Evolutionary conservation across 1,140 invertebrate species (phyloP).

Genomic region (Bombus waltoni): DNA sequence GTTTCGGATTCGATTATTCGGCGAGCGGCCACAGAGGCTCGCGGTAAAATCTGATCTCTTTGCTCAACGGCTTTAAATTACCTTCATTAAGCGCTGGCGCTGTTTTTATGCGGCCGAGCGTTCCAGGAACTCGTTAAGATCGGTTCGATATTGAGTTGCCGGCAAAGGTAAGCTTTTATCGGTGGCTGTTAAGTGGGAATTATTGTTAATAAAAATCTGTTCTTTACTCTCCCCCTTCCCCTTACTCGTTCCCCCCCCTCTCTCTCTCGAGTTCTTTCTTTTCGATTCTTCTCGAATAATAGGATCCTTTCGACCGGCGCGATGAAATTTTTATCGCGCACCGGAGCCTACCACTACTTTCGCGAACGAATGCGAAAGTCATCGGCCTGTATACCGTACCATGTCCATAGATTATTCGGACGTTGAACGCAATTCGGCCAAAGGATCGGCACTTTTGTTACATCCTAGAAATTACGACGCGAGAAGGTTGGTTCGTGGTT

Average conservation of each 20-base stretch:
- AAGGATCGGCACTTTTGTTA: neutral
- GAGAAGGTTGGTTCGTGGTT: neutral
- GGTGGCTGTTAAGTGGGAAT: constrained; percentile 15
- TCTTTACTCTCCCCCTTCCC: neutral
- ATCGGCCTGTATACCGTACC: neutral
- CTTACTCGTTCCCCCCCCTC: neutral
- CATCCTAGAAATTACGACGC: neutral
- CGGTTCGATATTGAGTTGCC: constrained; percentile 3
- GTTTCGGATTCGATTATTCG: constrained; percentile 21
- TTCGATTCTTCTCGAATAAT: no score
- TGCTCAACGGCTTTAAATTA: constrained; percentile 34
- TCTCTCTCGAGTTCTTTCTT: neutral
- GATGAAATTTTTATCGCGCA: constrained; percentile 13
- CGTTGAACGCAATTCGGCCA: neutral
- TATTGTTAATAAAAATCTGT: constrained; percentile 56
- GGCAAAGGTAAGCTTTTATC: constrained; percentile 23
- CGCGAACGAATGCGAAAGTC: neutral
- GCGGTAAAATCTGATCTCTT: constrained; percentile 42
- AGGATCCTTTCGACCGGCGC: neutral
- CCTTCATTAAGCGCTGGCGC: constrained; percentile 41
- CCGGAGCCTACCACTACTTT: neutral
- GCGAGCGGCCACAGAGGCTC: neutral
- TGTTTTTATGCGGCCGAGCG: constrained; percentile 31
- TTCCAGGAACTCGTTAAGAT: constrained; percentile 46
- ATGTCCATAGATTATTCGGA: neutral